Evolutionary conservation across 2,797 vertebrate genomes (phyloP).

Genomic region (Microcaecilia unicolor): DNA sequence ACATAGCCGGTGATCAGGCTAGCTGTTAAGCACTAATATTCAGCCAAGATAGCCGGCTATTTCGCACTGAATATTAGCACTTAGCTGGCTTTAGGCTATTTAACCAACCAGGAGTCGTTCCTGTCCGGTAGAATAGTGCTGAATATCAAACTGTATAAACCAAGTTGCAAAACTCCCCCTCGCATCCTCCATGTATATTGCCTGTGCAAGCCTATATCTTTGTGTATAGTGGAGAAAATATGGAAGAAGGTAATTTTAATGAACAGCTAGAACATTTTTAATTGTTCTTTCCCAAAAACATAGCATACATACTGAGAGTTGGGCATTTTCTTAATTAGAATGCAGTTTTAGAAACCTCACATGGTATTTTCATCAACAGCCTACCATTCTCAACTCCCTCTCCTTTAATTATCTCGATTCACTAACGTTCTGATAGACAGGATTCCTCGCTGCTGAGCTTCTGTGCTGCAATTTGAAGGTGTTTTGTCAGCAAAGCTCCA

Average conservation of each 20-base stretch:
- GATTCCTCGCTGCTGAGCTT: slow-evolving; percentile 15
- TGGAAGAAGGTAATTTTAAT: background rate
- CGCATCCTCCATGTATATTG: too few species aligned
- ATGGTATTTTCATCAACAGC: too few species aligned
- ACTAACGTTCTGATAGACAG: slow-evolving; percentile 17
- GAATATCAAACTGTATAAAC: too few species aligned
- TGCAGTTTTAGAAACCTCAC: slow-evolving; percentile 27
- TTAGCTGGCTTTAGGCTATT: too few species aligned
- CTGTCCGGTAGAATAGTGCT: too few species aligned
- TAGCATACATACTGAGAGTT: slow-evolving; percentile 18
- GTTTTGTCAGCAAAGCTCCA: background rate
- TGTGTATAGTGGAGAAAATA: background rate
- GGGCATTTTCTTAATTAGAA: slow-evolving; percentile 27
- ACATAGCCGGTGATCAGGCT: too few species aligned
- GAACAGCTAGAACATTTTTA: background rate
- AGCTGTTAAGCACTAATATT: too few species aligned
- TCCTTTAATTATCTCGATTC: slow-evolving; percentile 40
- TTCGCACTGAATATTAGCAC: too few species aligned
- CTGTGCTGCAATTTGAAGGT: background rate
- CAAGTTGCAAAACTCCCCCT: too few species aligned
- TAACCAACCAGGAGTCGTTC: too few species aligned
- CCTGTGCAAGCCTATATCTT: too few species aligned
- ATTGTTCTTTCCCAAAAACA: slow-evolving; percentile 5
- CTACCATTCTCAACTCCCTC: slow-evolving; percentile 29
- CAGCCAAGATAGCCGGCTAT: too few species aligned